A percentile compares a stretch with the other conserved stretches of the same genome.
These are phyloP conservation scores for Alligator sinensis DNA, from an alignment of 2,113 vertebrate genomes.

Conservation along the genomic window DNA sequence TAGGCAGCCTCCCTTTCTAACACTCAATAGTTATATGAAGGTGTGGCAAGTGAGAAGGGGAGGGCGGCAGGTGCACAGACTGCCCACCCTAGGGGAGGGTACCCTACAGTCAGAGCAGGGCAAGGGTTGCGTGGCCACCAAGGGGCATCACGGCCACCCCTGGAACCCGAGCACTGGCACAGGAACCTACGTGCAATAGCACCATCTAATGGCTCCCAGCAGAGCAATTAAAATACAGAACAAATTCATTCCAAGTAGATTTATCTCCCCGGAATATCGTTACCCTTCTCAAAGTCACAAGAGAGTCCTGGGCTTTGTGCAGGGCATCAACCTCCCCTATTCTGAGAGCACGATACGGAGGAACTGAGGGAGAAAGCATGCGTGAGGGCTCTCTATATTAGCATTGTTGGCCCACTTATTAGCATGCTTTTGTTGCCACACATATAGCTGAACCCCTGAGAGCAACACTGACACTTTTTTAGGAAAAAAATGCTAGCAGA, in stretches of 20 bases:
- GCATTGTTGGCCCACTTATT: background rate
- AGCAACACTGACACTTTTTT: background rate
- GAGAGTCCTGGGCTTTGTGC: background rate
- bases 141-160: too few relatives aligned
- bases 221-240: background rate
- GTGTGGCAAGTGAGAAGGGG: too few relatives aligned
- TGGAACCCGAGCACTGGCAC: too few relatives aligned
- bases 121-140: too few relatives aligned
- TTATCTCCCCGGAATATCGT: rapidly evolving
- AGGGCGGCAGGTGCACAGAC: too few relatives aligned
- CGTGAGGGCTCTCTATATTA: background rate
- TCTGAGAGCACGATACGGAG: background rate
- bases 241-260: background rate
- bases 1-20: too few relatives aligned
- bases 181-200: background rate
- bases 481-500: background rate
- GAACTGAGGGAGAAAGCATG: background rate
- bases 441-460: background rate
- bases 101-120: too few relatives aligned
- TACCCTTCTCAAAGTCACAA: background rate
- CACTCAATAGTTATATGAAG: too few relatives aligned
- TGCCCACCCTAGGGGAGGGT: too few relatives aligned
- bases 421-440: background rate
- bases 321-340: rapidly evolving
- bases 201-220: background rate